Percentiles rank a stretch among this genome's conserved stretches.
These are phyloP conservation scores for Cyclopterus lumpus DNA, from an alignment of 2,797 vertebrate species.

Conservation along the genomic window DNA sequence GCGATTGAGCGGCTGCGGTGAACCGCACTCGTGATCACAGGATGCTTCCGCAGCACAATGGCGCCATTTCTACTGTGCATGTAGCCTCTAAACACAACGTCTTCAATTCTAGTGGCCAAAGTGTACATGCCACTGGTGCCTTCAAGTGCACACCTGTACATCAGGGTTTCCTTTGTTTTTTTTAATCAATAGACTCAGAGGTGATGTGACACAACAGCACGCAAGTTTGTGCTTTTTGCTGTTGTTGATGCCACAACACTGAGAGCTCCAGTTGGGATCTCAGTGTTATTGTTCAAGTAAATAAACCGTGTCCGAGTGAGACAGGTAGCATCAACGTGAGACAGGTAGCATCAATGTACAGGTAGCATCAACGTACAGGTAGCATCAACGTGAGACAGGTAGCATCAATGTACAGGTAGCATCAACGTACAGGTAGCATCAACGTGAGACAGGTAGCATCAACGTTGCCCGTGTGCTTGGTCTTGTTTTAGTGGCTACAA, in stretches of 20 bases:
- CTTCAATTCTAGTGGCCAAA: background rate
- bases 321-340: too few species aligned
- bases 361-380: too few species aligned
- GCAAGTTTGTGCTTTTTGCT: slow-evolving; percentile 10
- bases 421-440: too few species aligned
- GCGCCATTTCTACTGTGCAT: slow-evolving; percentile 31
- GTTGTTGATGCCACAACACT: background rate
- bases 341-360: too few species aligned
- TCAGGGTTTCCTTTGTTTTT: slow-evolving; percentile 24
- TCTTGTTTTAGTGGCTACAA: slow-evolving; percentile 60
- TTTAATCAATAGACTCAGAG: background rate
- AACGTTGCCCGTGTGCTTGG: slow-evolving; percentile 13
- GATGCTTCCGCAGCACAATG: slow-evolving; percentile 20
- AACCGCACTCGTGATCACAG: slow-evolving; percentile 55
- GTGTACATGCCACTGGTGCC: background rate
- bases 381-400: too few species aligned
- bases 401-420: too few species aligned
- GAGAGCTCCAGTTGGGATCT: slow-evolving; percentile 3
- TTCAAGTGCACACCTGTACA: background rate
- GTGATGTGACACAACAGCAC: background rate
- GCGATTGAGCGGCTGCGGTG: slow-evolving; percentile 21
- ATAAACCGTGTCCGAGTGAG: background rate
- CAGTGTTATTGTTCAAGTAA: background rate
- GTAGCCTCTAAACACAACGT: slow-evolving; percentile 57
- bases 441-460: slow-evolving; percentile 1